phyloP scores from a whole-genome alignment of 1,140 invertebrate species.

The Andrena cerasifolii region DNA sequence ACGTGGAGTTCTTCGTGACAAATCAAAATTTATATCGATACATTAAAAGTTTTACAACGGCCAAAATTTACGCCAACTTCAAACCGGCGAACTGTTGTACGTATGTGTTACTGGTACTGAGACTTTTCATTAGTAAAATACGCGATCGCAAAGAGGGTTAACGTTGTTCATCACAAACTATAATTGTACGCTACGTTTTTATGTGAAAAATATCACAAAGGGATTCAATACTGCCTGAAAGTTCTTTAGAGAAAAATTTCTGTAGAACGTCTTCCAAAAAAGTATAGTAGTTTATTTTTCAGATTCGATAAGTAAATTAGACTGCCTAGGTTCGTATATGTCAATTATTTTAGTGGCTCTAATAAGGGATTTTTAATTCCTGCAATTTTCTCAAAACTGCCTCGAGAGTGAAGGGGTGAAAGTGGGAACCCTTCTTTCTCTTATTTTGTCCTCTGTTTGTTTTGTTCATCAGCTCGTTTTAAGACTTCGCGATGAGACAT shows the following conservation, averaged over 20 bases:
- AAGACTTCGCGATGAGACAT: constrained; percentile 62
- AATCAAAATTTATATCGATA: not conserved
- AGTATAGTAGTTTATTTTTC: not conserved
- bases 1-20: not conserved
- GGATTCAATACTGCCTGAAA: constrained; percentile 50
- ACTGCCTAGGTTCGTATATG: not conserved
- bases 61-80: no score
- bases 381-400: not conserved
- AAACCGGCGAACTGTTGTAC: no score
- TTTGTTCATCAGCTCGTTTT: constrained; percentile 37
- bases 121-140: not conserved
- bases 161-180: not conserved
- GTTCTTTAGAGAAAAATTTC: constrained; percentile 15
- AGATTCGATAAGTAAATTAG: not conserved
- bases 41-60: not conserved
- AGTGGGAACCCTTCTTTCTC: constrained; percentile 9
- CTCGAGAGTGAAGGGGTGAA: constrained; percentile 44
- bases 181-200: constrained; percentile 11
- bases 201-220: constrained; percentile 66
- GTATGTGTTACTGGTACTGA: not conserved
- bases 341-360: constrained; percentile 7
- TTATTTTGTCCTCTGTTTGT: constrained; percentile 25
- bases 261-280: constrained; percentile 29
- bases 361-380: not conserved
- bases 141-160: not conserved